Conservation (phyloP, 2,888 invertebrate species). For the Incurvaria masculella region DNA sequence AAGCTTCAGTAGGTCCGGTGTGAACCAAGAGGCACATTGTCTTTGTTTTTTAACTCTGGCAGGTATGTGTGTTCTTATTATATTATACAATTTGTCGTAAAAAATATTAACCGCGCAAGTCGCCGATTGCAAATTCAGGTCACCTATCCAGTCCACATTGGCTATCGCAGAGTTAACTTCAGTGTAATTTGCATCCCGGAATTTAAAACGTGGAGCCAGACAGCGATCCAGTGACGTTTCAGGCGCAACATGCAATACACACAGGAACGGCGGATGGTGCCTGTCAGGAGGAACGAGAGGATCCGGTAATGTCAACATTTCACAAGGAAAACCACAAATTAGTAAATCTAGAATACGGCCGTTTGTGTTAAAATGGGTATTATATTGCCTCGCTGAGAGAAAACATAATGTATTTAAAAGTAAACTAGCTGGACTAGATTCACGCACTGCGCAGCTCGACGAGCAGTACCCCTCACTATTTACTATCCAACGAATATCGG, state of each 20-base stretch:
- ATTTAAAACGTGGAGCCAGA: neutral
- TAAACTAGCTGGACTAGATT: neutral
- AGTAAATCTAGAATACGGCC: neutral
- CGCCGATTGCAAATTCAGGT: neutral
- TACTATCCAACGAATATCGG: neutral
- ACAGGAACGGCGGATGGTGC: neutral
- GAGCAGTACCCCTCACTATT: neutral
- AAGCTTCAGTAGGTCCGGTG: slow-evolving; percentile 7
- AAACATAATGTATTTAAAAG: neutral
- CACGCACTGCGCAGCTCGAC: neutral
- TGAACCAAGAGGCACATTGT: slow-evolving; percentile 5
- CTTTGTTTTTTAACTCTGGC: slow-evolving; percentile 2
- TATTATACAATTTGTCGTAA: slow-evolving; percentile 8
- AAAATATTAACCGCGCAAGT: slow-evolving; percentile 1
- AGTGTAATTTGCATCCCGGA: neutral
- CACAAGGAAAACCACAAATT: neutral
- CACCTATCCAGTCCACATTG: neutral
- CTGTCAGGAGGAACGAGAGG: neutral
- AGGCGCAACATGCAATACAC: neutral
- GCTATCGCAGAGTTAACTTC: neutral
- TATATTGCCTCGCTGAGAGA: neutral
- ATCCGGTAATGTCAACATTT: neutral
- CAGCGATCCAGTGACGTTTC: neutral
- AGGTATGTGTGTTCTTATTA: slow-evolving; percentile 11
- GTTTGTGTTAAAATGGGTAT: neutral